These are phyloP conservation scores for Vultur gryphus DNA, from an alignment of 2,797 vertebrate genomes.

Conservation along the genomic window DNA sequence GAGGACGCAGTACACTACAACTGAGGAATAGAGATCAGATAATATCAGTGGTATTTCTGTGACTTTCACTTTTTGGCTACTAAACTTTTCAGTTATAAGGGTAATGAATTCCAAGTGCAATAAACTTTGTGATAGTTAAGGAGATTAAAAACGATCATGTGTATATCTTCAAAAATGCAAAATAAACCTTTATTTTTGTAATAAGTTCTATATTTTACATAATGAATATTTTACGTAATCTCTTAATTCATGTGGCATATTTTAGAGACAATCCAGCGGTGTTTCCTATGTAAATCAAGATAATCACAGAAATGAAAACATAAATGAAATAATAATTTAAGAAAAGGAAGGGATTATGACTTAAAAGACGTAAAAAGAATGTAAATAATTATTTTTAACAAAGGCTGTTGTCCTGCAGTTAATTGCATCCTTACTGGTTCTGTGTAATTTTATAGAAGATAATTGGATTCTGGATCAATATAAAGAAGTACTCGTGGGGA, in stretches of 20 bases:
- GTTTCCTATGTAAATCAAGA: not conserved
- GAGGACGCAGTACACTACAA: not conserved
- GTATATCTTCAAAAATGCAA: not conserved
- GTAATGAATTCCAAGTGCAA: not conserved
- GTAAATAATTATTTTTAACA: not conserved
- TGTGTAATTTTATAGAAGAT: not conserved
- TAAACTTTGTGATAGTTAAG: not conserved
- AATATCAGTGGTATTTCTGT: not conserved
- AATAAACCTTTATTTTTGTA: not conserved
- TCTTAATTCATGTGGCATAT: not conserved
- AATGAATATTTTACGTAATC: not conserved
- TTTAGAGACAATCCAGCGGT: not conserved
- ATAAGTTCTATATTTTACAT: not conserved
- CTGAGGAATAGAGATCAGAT: not conserved
- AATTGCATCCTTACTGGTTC: not conserved
- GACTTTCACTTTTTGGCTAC: not conserved
- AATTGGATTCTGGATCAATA: slow-evolving; percentile 19
- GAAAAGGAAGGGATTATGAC: not conserved
- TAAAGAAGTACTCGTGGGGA: not conserved
- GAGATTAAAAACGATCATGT: not conserved
- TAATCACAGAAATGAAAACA: not conserved
- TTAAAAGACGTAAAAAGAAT: not conserved
- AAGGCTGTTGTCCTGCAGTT: not conserved
- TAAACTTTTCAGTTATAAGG: not conserved
- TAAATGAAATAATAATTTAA: not conserved